Base-by-base conservation (phyloP, 92 coral and sea anemone species). In the Umimayanthus chanpuru region DNA sequence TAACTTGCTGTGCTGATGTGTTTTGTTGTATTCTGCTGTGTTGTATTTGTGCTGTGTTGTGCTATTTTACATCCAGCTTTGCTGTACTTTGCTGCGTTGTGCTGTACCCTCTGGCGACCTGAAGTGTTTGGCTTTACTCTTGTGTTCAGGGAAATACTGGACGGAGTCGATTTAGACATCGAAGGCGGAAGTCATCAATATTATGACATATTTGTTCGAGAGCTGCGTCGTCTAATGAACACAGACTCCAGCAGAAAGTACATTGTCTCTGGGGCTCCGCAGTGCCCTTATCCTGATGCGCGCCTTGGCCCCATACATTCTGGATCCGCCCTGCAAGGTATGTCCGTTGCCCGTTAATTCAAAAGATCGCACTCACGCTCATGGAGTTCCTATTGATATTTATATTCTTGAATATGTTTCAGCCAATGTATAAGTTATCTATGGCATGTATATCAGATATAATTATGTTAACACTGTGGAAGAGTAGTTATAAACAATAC, bases 251-350 rank as follows among this genome's bases (percentile, higher is more conserved):
- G 74, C 3, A 81, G 81, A 79, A 53, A 0, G 49, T 90, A 90
- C 81, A 78, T 89, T 18, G 85, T 89, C 61, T 76, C 89, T 65
- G 92, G 85, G 8, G 92, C 92, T 53, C 92, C 92, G 12, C 92
- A 89, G 86, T 89, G 92, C 41, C 85, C 85, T 32, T 89, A 20
- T 21, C 92, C 92, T 77, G 92, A 89, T 68, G 81, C 81, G 0
- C 80, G 85, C 41, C 85, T 85, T 64, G 92, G 92, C 74, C 92
- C 92, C 49, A 36, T 23, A n/a, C 43, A 77, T 77, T 7, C 20
- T 77, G 81, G 81, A n/a, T 77, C 81, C 81, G 81, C 81, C 65
- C 81, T 77, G 16, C 61, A 77, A n/a, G 81, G 81, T 77, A 77
- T n/a, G 39, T 11, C 21, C 5, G 39, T 36, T 7, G 11, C 29